These are phyloP conservation scores for Megalopta genalis DNA, from an alignment of 1,140 invertebrate species.

Conservation along the genomic window DNA sequence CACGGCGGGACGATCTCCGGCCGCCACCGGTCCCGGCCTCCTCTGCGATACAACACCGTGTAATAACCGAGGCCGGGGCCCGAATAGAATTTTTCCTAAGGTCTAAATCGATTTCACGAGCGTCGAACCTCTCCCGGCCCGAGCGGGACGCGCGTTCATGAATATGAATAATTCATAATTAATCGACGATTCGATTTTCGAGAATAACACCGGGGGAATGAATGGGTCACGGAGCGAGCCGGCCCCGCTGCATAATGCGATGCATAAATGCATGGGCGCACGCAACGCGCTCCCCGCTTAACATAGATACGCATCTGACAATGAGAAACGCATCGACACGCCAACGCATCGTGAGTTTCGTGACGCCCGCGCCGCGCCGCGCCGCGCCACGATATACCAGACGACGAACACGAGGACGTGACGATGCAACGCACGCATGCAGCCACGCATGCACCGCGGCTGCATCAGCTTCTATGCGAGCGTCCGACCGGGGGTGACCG, in stretches of 20 bases:
- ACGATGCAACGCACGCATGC: conserved; percentile 52
- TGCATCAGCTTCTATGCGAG: conserved; percentile 38
- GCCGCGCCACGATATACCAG: background rate
- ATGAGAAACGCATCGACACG: conserved; percentile 73
- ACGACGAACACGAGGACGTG: conserved; percentile 32
- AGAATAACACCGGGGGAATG: conserved; percentile 19
- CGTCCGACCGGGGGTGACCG: too few species aligned
- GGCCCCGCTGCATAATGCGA: conserved; percentile 66
- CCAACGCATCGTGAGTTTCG: conserved; percentile 60
- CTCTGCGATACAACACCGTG: background rate
- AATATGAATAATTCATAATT: conserved; percentile 47
- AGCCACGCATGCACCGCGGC: background rate
- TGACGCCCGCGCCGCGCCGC: conserved; percentile 30
- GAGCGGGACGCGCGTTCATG: background rate
- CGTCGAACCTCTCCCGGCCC: too few species aligned
- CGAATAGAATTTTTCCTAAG: background rate
- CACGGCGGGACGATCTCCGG: too few species aligned
- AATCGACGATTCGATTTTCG: conserved; percentile 30
- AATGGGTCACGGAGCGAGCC: conserved; percentile 47
- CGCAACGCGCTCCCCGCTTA: conserved; percentile 44
- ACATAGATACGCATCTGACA: conserved; percentile 74
- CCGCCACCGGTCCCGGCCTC: too few species aligned
- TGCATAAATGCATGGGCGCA: conserved; percentile 74
- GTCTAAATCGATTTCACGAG: background rate
- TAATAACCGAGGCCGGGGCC: background rate